phyloP scores from a whole-genome alignment of 1,140 invertebrate genomes.

The Diorhabda sublineata region DNA sequence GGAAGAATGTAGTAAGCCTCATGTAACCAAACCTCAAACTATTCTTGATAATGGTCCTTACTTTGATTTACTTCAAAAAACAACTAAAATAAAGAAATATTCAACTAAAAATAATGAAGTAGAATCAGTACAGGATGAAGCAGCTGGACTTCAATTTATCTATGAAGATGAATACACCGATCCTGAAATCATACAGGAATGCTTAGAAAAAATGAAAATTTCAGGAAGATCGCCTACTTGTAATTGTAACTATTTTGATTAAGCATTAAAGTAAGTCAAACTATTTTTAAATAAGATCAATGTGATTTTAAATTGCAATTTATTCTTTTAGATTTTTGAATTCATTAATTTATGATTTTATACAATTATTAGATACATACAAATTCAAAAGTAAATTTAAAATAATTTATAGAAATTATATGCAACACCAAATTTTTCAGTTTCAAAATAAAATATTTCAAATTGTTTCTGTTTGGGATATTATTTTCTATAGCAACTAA shows the following conservation, averaged over 20 bases:
- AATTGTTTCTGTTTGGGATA: too few species aligned
- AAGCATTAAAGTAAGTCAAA: not conserved
- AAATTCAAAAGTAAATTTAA: too few species aligned
- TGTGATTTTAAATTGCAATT: not conserved
- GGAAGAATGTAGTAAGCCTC: not conserved
- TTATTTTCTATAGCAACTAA: too few species aligned
- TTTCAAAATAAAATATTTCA: too few species aligned
- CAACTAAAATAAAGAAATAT: conserved; percentile 19
- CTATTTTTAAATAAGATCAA: too few species aligned
- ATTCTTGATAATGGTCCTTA: conserved; percentile 27
- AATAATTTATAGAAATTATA: too few species aligned
- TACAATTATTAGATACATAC: not conserved
- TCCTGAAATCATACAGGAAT: conserved; percentile 22
- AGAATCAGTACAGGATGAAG: conserved; percentile 14
- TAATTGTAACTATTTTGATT: conserved; percentile 29
- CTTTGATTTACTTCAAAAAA: conserved; percentile 26
- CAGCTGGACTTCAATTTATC: conserved; percentile 24
- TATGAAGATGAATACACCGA: conserved; percentile 25
- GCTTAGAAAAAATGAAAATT: conserved; percentile 23
- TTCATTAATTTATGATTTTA: not conserved
- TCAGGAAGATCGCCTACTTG: conserved; percentile 12
- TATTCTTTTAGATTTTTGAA: not conserved
- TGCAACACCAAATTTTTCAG: too few species aligned
- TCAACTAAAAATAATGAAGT: conserved; percentile 5
- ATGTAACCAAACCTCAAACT: conserved; percentile 11